Evolutionary conservation across 1,140 invertebrate species (phyloP).

Genomic region (Amphibalanus amphitrite): DNA sequence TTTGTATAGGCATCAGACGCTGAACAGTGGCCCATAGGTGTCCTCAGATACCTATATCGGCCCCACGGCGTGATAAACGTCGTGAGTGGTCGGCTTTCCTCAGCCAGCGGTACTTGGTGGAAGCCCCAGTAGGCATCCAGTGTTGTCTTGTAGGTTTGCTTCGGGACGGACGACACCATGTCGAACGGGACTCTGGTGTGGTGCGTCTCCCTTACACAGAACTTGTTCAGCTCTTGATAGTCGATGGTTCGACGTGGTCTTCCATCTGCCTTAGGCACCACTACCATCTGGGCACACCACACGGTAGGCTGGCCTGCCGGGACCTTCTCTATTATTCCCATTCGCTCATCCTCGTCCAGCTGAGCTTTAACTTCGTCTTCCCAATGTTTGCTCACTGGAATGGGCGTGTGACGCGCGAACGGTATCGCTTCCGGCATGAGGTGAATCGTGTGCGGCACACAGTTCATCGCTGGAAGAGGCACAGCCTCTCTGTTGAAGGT

Average conservation of each 20-base stretch:
- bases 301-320: constrained; percentile 1
- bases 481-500: too few species aligned
- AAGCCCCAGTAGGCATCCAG: constrained; percentile 4
- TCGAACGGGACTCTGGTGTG: constrained; percentile 4
- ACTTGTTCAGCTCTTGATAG: constrained; percentile 6
- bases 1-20: constrained; percentile 7
- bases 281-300: constrained; percentile 7
- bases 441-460: constrained; percentile 9
- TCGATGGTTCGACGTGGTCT: constrained; percentile 5
- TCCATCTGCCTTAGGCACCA: constrained; percentile 8
- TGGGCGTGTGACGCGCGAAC: constrained; percentile 5
- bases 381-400: constrained; percentile 6
- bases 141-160: constrained; percentile 4
- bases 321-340: constrained; percentile 9
- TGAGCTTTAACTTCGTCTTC: not conserved
- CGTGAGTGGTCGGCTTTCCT: constrained; percentile 4
- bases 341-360: constrained; percentile 7
- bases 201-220: constrained; percentile 6
- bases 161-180: not conserved
- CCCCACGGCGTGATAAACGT: constrained; percentile 7
- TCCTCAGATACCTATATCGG: not conserved
- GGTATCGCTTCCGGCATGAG: constrained; percentile 8
- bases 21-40: constrained; percentile 2
- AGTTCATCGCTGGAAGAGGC: not conserved
- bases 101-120: constrained; percentile 5